phyloP scores from a whole-genome alignment of 2,113 vertebrate genomes.

The Opisthocomus hoazin region DNA sequence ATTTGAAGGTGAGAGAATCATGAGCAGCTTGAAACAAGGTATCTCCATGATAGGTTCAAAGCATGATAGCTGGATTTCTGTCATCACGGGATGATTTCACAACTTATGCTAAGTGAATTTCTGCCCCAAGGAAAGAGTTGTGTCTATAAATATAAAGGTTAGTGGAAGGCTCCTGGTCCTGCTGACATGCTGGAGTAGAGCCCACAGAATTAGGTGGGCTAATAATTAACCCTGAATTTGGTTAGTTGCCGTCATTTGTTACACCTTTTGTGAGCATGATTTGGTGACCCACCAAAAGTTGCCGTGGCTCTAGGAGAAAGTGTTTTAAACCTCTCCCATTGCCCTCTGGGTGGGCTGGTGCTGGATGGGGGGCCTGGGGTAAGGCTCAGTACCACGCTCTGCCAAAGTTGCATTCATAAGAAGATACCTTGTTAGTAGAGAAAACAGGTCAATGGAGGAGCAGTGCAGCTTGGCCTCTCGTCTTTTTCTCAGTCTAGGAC shows the following conservation, averaged over 20 bases:
- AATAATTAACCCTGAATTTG: background rate
- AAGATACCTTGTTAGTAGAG: background rate
- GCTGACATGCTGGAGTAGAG: background rate
- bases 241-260: background rate
- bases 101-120: background rate
- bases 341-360: background rate
- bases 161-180: background rate
- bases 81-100: background rate
- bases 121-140: background rate
- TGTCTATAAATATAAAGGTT: background rate
- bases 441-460: background rate
- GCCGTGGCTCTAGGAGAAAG: background rate
- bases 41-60: background rate
- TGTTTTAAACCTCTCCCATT: background rate
- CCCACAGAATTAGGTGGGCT: background rate
- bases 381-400: background rate
- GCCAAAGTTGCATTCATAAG: background rate
- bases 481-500: background rate
- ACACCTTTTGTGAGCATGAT: background rate
- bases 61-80: background rate
- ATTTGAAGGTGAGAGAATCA: background rate
- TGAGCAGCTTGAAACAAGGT: background rate
- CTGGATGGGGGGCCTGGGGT: fast-evolving
- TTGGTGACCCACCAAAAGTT: background rate
- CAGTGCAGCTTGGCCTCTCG: background rate